Base-by-base conservation (phyloP, 2,113 vertebrate species). In the Meriones unguiculatus region DNA sequence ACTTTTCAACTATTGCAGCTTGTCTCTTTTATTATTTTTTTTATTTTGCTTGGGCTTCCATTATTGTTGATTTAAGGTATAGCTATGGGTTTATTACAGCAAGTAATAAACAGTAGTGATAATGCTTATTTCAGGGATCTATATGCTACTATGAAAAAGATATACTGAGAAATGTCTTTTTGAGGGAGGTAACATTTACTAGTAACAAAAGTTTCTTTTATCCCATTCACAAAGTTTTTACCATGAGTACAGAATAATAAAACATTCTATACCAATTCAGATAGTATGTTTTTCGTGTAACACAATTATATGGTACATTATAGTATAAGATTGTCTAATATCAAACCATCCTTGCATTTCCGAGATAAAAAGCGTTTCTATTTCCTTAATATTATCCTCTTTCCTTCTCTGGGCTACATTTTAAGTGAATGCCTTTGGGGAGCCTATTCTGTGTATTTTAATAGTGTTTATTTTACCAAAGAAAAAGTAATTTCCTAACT, bases 341-440 rank as follows among this genome's bases (percentile, higher is more conserved):
- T 32, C 7, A 78, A 54, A 35, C 9, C 30, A 80, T 54, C 77
- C 50, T 54, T 80, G 50, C 7, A 80, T 20, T 80, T 8, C 50
- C 17, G 15, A 20, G 28, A 54, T 80, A 54, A 80, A 80, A 20
- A 18, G 28, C 50, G 32, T 32, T 15, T 57, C 57, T 54, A 38
- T 73, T 57, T 70, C 15, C 76, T 78, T 18, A 32, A 32, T 54
- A 54, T 52, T 52, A 52, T 78, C 25, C 32, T 20, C 7, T 18
- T 54, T 80, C 32, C 50, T 80, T 93, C n/a, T 88, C 80, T 91
- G 35, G 9, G 25, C 18, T 80, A 94, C n/a, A 78, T 62, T 87
- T 22, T 78, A 92, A 76, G 50, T 18, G 24, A 94, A 86, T 90
- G 10, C 13, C 46, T 90, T 87, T 18, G 30, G 41, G 8, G 41